Conservation (phyloP, 2,113 vertebrate species). For the Archilochus colubris region DNA sequence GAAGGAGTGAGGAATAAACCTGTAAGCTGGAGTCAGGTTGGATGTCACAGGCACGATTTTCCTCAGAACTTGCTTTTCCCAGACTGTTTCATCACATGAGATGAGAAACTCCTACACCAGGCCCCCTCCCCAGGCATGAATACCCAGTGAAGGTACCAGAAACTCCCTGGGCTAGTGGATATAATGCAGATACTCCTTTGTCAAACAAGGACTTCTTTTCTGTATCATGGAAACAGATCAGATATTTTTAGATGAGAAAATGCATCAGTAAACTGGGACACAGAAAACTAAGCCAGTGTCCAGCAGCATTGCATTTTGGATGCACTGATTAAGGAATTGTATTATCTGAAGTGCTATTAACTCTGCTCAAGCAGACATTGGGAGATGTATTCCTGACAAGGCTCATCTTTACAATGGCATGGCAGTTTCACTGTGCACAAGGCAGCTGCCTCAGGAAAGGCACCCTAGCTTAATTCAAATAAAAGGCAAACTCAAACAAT, state of each 20-base stretch:
- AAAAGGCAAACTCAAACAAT: conserved; percentile 19
- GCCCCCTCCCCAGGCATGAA: background rate
- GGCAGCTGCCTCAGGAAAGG: background rate
- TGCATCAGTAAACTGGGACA: conserved; percentile 1
- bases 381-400: background rate
- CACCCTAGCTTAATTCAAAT: background rate
- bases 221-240: background rate
- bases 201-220: background rate
- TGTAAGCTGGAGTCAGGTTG: background rate
- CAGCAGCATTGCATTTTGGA: background rate
- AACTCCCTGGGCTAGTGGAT: background rate
- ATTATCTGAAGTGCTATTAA: background rate
- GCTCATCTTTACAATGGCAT: background rate
- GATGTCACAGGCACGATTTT: background rate
- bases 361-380: background rate
- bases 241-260: conserved; percentile 45
- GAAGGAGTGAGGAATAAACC: background rate
- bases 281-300: background rate
- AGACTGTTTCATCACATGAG: background rate
- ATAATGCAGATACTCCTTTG: background rate
- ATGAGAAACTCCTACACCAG: background rate
- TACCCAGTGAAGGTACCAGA: accelerated
- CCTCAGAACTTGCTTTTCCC: background rate
- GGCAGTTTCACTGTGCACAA: background rate
- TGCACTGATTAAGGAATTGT: background rate